These are phyloP conservation scores for Coendou prehensilis DNA, from an alignment of 2,797 vertebrate genomes.

Conservation along the genomic window DNA sequence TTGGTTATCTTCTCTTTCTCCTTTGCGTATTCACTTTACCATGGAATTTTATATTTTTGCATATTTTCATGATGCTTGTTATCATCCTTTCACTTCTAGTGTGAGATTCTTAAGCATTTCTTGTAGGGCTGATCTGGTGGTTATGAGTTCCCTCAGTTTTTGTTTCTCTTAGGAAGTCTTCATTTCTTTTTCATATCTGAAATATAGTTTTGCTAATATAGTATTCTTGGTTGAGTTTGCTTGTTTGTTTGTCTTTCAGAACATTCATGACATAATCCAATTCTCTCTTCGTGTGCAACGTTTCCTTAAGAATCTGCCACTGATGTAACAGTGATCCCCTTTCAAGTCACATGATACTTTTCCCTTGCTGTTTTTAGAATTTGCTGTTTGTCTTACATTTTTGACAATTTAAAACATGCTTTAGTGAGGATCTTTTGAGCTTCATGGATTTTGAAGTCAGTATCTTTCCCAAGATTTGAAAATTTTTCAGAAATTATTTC, in stretches of 20 bases:
- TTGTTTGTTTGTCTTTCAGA: background rate
- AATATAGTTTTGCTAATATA: background rate
- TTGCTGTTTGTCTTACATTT: background rate
- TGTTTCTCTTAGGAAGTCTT: background rate
- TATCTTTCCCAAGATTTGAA: background rate
- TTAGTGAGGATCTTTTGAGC: background rate
- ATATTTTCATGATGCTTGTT: background rate
- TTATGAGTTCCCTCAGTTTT: background rate
- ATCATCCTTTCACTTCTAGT: background rate
- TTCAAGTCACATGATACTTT: background rate
- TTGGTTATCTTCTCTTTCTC: background rate
- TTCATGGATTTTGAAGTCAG: background rate
- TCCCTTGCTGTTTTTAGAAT: background rate
- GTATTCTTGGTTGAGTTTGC: background rate
- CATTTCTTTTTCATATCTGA: background rate
- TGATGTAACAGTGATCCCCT: background rate
- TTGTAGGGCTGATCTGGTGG: background rate
- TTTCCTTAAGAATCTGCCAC: background rate
- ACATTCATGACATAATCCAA: background rate
- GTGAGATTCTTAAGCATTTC: background rate
- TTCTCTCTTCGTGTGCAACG: background rate
- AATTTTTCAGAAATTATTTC: background rate
- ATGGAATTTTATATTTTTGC: background rate
- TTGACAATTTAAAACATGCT: background rate
- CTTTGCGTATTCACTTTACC: background rate